These are phyloP conservation scores for Oscheius sp. DNA, from an alignment of 2,888 invertebrate species.

Conservation along the genomic window DNA sequence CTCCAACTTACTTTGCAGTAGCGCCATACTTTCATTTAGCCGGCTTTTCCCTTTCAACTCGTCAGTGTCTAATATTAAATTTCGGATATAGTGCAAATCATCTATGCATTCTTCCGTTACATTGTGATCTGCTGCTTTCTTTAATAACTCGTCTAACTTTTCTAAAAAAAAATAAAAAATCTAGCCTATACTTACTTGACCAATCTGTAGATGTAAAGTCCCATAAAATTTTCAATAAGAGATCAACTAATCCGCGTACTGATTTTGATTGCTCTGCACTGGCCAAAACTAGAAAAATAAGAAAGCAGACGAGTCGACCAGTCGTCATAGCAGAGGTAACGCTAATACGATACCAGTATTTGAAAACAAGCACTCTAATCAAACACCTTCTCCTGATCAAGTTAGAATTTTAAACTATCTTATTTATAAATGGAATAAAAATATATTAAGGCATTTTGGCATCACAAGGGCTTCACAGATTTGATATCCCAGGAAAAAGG, in stretches of 20 bases:
- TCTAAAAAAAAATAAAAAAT: too few relatives aligned
- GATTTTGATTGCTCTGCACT: background rate
- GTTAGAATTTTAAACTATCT: background rate
- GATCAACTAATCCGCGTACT: background rate
- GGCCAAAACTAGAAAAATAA: background rate
- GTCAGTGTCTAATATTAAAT: background rate
- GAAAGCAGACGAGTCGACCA: background rate
- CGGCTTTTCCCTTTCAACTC: background rate
- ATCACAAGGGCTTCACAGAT: conserved; percentile 2
- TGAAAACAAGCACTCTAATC: background rate
- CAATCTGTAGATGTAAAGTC: background rate
- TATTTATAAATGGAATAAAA: background rate
- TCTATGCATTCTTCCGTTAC: background rate
- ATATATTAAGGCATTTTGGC: conserved; percentile 9
- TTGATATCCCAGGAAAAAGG: background rate
- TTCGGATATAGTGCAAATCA: background rate
- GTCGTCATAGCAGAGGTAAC: background rate
- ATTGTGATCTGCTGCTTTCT: background rate
- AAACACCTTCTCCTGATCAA: background rate
- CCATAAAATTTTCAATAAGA: background rate
- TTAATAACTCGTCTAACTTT: background rate
- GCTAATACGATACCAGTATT: background rate
- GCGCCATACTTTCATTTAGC: background rate
- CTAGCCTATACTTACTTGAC: background rate
- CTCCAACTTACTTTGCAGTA: background rate